phyloP scores from a whole-genome alignment of 2,797 vertebrate genomes.

The Nasua narica region DNA sequence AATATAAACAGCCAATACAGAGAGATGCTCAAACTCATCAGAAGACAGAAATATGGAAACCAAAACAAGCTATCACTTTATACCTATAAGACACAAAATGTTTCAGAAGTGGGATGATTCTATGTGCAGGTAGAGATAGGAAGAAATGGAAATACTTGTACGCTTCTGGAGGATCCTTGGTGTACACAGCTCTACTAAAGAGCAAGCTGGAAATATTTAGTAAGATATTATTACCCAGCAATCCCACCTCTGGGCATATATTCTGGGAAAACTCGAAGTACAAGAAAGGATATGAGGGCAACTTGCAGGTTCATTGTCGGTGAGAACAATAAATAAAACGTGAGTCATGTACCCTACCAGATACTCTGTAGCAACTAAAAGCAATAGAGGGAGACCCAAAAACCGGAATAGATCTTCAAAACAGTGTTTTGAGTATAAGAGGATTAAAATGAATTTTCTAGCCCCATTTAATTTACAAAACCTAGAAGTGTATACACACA shows the following conservation, averaged over 20 bases:
- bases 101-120: not conserved
- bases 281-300: not conserved
- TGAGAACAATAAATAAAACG: not conserved
- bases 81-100: not conserved
- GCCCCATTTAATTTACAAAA: not conserved
- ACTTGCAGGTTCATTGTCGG: not conserved
- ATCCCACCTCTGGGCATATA: not conserved
- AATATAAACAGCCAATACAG: not conserved
- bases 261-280: not conserved
- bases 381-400: not conserved
- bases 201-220: not conserved
- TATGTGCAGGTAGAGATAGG: not conserved
- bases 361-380: not conserved
- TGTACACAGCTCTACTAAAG: not conserved
- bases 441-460: not conserved
- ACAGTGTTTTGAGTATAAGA: not conserved
- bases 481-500: not conserved
- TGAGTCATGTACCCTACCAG: not conserved
- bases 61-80: not conserved
- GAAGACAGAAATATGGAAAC: not conserved
- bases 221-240: not conserved
- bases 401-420: not conserved
- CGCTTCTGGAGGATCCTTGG: not conserved
- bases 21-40: not conserved
- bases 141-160: not conserved